Base-by-base conservation (phyloP, 2,797 vertebrate genomes). In the Oreortyx pictus region DNA sequence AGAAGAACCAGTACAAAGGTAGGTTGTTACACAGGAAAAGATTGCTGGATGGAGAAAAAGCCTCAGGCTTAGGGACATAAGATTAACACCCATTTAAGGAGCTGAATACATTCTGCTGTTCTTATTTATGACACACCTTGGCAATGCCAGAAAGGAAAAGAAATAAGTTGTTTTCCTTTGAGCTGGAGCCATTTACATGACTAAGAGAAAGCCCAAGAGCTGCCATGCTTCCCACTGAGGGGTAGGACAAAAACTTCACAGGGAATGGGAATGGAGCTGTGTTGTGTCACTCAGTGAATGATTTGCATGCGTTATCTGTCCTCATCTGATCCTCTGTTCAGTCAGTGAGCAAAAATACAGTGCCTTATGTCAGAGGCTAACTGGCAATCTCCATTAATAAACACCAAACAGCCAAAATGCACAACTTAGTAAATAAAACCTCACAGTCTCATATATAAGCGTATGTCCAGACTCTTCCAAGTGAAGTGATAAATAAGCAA, bases 351-450 rank as follows among this genome's bases (percentile, higher is more conserved):
- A 93, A 85, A 92, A 92, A 31, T 50, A 25, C 71, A 86, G 56
- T 73, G 33, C 31, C 37, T 78, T 41, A 10, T n/a, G 59, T 82
- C 76, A 59, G 56, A 66, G 47, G 54, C 74, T 86, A 84, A 86
- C 88, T 77, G 62, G 47, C 57, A 71, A 71, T 35, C 33, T 33
- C 59, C 72, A 72, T 62, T 94, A 92, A 86, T 68, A 73, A 66
- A 39, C 19, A 70, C 49, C 54, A 89, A 67, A 64, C 9, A 77
- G 19, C 1, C 31, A 61, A 71, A 86, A 61, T 6, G 9, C 37
- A 82, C 50, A 67, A 54, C 49, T 64, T 72, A 59, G 23, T 33
- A 41, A 88, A 65, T 10, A 39, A 11, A 60, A 5, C 2, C 7
- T 7, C 11, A 31, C 29, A 31, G 9, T 31, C 27, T 31, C 27